Percentiles rank a stretch among this genome's conserved stretches.
Conservation (phyloP, 2,888 invertebrate species). For the Steinernema carpocapsae region DNA sequence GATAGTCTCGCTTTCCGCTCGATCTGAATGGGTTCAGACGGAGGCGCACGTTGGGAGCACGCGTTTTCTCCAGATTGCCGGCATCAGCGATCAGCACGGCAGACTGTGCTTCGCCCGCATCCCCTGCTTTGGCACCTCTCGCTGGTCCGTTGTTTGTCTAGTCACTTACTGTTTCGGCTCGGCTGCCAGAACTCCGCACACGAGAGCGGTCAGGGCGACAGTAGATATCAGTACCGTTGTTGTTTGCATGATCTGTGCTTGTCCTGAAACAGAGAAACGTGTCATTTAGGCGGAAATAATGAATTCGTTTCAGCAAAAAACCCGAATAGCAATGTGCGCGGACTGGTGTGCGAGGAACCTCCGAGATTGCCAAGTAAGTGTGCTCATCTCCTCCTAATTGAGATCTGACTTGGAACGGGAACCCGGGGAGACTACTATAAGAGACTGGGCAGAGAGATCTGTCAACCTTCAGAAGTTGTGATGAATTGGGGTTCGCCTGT, state of each 20-base stretch:
- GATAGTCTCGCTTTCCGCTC: too few species aligned
- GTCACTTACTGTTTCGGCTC: constrained; percentile 19
- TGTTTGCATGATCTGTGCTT: neutral
- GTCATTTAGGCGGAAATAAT: neutral
- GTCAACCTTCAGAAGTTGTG: neutral
- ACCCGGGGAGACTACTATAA: too few species aligned
- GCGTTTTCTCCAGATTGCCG: too few species aligned
- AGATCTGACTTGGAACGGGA: constrained; percentile 2
- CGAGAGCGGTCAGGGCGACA: neutral
- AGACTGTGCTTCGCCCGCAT: too few species aligned
- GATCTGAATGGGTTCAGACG: too few species aligned
- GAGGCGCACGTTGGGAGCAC: too few species aligned
- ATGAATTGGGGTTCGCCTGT: neutral
- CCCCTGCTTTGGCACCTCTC: too few species aligned
- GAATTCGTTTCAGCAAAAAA: constrained; percentile 2
- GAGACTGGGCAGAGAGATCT: neutral
- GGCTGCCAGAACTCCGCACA: neutral
- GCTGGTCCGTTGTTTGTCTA: neutral
- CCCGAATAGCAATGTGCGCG: constrained; percentile 25
- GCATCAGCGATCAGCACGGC: too few species aligned
- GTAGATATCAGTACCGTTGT: constrained; percentile 1
- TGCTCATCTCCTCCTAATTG: neutral
- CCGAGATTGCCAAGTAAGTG: constrained; percentile 52
- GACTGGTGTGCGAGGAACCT: constrained; percentile 66
- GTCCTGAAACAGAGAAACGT: neutral